Evolutionary conservation across 1,140 invertebrate genomes (phyloP), one percentile per base, ranked within the genome.

Genomic region (Matsumurasca onukii): DNA sequence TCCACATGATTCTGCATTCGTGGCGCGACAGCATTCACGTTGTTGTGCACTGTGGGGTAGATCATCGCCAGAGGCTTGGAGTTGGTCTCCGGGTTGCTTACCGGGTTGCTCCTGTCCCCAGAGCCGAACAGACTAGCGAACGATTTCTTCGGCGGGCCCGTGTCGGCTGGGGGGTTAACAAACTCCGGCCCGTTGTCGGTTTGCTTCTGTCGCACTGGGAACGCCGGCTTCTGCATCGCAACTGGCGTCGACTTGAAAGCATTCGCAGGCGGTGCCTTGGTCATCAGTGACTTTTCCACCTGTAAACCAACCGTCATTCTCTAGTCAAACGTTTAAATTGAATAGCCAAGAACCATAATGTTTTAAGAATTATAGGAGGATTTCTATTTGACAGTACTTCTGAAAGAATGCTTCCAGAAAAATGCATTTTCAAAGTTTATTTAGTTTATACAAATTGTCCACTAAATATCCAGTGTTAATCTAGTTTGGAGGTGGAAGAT

Each of bases 41-140:
- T 39, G 61, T 63, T 65, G 34, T 39, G 24, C 1, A 39, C 24
- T 5, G 62, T 45, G 13, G 31, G 39, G 27, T 65, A 17, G 24
- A 65, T 27, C 34, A 24, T 65, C 27, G 62, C 24, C 20, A 45
- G 15, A 17, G 62, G 39, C 27, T 65, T 45, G n/a, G 27, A n/a
- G n/a, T 17, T 17, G 17, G 29, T 17, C 34, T n/a, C 27, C 3
- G 39, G 15, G n/a, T 65, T n/a, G n/a, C 39, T 25, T 3, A 24
- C 22, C 17, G 62, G 25, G 34, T 48, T 1, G 22, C 2, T 22
- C 2, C 20, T 45, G 25, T 13, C 24, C 25, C 62, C 62, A 45
- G 62, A 31, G 22, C 20, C 39, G 17, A 65, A 65, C 62, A 65
- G 22, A 48, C 62, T 65, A 9, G 62, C 62, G 27, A 48, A 65